Evolutionary conservation across 2,797 vertebrate species (phyloP).

Genomic region (Nyctibius grandis): DNA sequence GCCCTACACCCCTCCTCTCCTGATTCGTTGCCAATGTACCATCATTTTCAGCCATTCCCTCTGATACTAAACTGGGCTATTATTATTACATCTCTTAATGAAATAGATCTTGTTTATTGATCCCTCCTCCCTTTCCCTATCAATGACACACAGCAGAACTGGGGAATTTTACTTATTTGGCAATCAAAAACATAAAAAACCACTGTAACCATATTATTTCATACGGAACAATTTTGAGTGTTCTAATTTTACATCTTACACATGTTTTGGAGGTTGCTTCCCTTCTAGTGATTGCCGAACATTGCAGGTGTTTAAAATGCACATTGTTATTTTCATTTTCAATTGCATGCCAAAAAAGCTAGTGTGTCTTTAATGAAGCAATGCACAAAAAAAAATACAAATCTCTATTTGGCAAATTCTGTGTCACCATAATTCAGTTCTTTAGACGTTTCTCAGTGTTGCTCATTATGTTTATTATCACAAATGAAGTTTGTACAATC

Average conservation of each 20-base stretch:
- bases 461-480: slow-evolving; percentile 39
- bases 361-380: slow-evolving; percentile 8
- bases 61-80: not conserved
- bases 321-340: not conserved
- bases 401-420: not conserved
- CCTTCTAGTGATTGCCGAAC: not conserved
- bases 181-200: not conserved
- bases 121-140: not conserved
- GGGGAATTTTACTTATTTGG: not conserved
- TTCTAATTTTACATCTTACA: not conserved
- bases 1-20: too few relatives aligned
- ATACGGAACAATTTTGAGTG: not conserved
- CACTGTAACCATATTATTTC: not conserved
- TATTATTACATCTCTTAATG: not conserved
- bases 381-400: not conserved
- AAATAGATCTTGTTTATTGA: not conserved
- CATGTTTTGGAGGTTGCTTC: not conserved
- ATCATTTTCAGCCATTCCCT: not conserved
- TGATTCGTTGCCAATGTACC: too few relatives aligned
- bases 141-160: not conserved
- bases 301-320: slow-evolving; percentile 31
- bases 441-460: slow-evolving; percentile 21
- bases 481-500: slow-evolving; percentile 18
- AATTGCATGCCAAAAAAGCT: not conserved
- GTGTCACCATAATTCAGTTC: slow-evolving; percentile 15